Evolutionary conservation across 2,113 vertebrate species (phyloP), one percentile per base, ranked within the genome.

Genomic region (Macrotus californicus): DNA sequence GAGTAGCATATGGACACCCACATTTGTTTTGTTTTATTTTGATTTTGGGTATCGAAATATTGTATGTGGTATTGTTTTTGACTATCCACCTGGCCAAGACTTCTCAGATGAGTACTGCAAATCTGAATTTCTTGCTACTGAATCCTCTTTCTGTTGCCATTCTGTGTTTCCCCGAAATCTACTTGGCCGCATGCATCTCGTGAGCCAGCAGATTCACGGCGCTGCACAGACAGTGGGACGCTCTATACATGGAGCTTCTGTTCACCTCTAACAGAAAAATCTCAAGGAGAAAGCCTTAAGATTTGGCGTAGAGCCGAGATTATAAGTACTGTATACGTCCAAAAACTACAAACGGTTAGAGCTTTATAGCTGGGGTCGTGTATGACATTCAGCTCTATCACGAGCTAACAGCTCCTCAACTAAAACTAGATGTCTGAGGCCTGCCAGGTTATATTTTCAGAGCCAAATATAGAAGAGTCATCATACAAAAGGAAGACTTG

Each of bases 31-130:
- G 21, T 87, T 81, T 24, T 87, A 7, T 86, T 86, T 80, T 70
- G 64, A 73, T 93, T 96, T 87, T 93, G 31, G 11, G 81, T 94
- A 66, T 95, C 75, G 93, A 83, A 94, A 66, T 66, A 21, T 14
- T 6, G 54, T 84, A 29, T 66, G 81, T 83, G 54, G 22, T 76
- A 61, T 61, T 43, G 12, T 21, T 67, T 64, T 54, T 66, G 34
- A 79, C 36, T 29, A 73, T 21, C 2, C 0, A 80, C 16, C 29
- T 59, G 21, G 21, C 4, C 5, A 4, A 72, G 29, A 34, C 2
- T 48, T 56, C 46, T 80, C 8, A 48, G 31, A 70, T 7, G 1
- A 54, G 9, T 16, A 26, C 13, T 36, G 16, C 2, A 14, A 89
- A 72, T 24, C 56, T 43, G 7, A 4, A 14, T 0, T 29, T 90